Evolutionary conservation across 2,888 invertebrate genomes (phyloP), one percentile per base, ranked within the genome.

Genomic region (Eumacrocentrus americanus): DNA sequence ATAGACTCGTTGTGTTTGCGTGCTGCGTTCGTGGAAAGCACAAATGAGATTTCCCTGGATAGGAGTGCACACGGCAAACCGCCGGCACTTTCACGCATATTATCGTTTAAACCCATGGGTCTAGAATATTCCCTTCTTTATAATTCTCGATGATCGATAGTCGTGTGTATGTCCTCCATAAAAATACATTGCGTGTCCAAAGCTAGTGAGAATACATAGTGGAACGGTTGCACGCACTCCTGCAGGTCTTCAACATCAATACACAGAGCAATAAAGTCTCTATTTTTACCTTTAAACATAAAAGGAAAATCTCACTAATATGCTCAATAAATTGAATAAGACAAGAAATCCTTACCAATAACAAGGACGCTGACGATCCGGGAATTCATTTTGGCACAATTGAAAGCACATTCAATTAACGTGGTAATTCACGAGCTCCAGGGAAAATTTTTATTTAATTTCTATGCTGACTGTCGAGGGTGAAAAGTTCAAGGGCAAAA

Each of bases 401-500:
- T 44, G 37, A 52, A 7, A 52, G 18, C 23, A 51, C 37, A 46
- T 35, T 46, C 16, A 29, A 58, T 29, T 40, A 35, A 20, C n/a
- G 42, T 6, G 38, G 50, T 29, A 38, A n/a, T 50, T 25, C 35
- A 22, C 18, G n/a, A n/a, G n/a, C n/a, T n/a, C n/a, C n/a, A n/a
- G n/a, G n/a, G n/a, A n/a, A n/a, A n/a, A n/a, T n/a, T n/a, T n/a
- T n/a, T n/a, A n/a, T n/a, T n/a, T n/a, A n/a, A n/a, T n/a, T n/a
- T n/a, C n/a, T n/a, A n/a, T n/a, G n/a, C n/a, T n/a, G n/a, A n/a
- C n/a, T n/a, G n/a, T n/a, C n/a, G n/a, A n/a, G n/a, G n/a, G n/a
- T n/a, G n/a, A n/a, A n/a, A n/a, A n/a, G n/a, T 52, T 52, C 52
- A 51, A 52, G 58, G 58, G 44, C 37, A 52, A 40, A 47, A 20